Evolutionary conservation across 2,113 vertebrate genomes (phyloP).

Genomic region (Pardalotus punctatus): DNA sequence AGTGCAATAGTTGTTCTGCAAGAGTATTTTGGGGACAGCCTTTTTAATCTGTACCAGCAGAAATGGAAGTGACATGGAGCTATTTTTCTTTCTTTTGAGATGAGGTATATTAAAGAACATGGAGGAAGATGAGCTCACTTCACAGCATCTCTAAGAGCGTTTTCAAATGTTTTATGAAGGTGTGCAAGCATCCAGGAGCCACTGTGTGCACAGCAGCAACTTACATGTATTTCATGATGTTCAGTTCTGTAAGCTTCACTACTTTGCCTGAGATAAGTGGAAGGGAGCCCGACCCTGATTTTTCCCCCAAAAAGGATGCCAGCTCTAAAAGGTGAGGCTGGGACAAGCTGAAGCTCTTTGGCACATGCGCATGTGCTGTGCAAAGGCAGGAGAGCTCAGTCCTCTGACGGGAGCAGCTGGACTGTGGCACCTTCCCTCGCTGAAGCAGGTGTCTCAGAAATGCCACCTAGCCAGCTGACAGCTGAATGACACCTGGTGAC

Average conservation of each 20-base stretch:
- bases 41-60: background rate
- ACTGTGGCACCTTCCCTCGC: background rate
- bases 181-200: background rate
- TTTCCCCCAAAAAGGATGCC: background rate
- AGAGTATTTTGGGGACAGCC: background rate
- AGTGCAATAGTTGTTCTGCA: background rate
- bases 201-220: background rate
- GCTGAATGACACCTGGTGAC: background rate
- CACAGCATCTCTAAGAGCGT: background rate
- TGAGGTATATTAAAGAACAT: background rate
- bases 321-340: background rate
- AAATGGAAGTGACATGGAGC: background rate
- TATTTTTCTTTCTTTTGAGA: background rate
- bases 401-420: background rate
- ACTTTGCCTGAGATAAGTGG: background rate
- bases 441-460: background rate
- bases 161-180: background rate
- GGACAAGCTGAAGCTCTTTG: background rate
- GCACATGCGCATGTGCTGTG: fast-evolving
- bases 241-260: background rate
- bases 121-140: background rate
- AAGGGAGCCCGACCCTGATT: background rate
- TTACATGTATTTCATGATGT: background rate
- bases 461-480: background rate
- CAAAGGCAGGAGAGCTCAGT: background rate